Evolutionary conservation across 1,140 invertebrate genomes (phyloP).

Genomic region (Protaetia brevitarsis): DNA sequence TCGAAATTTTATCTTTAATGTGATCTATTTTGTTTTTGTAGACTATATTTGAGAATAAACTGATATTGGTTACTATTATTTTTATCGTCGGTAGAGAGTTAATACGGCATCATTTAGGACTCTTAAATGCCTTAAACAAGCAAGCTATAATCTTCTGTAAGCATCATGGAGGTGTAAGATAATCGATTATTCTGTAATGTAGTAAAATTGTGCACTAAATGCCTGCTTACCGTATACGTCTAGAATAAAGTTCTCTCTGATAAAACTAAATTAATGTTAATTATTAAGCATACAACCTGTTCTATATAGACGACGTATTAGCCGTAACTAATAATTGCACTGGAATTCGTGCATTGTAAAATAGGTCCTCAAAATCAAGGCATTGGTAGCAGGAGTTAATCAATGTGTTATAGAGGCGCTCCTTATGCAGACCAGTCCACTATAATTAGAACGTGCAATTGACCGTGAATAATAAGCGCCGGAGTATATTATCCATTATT

Average conservation of each 20-base stretch:
- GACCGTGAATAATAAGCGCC: neutral
- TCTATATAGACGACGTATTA: neutral
- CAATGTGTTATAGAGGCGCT: neutral
- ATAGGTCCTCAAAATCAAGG: neutral
- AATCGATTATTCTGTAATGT: neutral
- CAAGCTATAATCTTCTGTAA: neutral
- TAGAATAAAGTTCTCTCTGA: too few species aligned
- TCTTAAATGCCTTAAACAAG: neutral
- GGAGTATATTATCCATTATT: too few species aligned
- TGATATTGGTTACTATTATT: too few species aligned
- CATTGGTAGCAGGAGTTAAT: neutral
- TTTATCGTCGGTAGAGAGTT: too few species aligned
- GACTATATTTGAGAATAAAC: too few species aligned
- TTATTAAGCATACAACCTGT: too few species aligned
- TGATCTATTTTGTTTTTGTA: too few species aligned
- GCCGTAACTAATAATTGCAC: neutral
- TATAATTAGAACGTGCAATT: neutral
- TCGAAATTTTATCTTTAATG: too few species aligned
- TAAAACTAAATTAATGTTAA: too few species aligned
- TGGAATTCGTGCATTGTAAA: neutral
- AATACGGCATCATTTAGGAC: neutral
- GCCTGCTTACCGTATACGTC: neutral
- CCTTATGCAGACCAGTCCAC: neutral
- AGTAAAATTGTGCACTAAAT: neutral
- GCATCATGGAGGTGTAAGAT: neutral